These are phyloP conservation scores for Drosophila insularis DNA, from an alignment of 1,140 invertebrate species.

Conservation along the genomic window DNA sequence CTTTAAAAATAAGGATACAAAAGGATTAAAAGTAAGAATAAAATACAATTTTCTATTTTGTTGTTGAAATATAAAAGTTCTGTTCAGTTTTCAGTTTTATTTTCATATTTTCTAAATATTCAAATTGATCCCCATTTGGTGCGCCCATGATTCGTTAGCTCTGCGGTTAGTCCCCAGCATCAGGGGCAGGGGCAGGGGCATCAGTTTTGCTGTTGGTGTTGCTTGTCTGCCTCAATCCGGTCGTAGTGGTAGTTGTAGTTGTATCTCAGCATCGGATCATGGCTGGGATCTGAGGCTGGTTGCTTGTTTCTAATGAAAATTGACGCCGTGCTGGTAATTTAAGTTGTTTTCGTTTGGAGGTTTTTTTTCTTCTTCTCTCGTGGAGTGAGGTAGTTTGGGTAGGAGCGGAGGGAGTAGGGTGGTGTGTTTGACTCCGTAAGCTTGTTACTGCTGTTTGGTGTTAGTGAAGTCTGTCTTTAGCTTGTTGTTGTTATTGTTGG, in stretches of 20 bases:
- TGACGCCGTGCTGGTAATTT: constrained; percentile 78
- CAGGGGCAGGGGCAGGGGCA: neutral
- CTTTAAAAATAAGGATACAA: no score
- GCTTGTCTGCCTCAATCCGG: constrained; percentile 45
- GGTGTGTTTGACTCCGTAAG: neutral
- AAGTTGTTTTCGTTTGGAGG: constrained; percentile 69
- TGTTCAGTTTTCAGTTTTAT: no score
- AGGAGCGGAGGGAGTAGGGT: neutral
- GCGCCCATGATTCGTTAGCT: constrained; percentile 36
- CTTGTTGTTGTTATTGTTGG: constrained; percentile 18
- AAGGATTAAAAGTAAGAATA: no score
- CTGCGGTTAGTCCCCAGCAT: constrained; percentile 18
- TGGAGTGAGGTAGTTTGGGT: no score
- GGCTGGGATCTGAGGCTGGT: constrained; percentile 15
- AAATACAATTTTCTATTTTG: no score
- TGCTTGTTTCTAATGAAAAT: constrained; percentile 78
- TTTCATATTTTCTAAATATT: no score
- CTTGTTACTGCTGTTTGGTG: constrained; percentile 13
- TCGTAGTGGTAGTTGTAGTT: constrained; percentile 37
- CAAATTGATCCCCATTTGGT: neutral
- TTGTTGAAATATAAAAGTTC: no score
- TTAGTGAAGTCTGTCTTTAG: constrained; percentile 20
- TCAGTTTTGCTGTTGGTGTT: constrained; percentile 2
- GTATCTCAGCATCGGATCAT: constrained; percentile 42
- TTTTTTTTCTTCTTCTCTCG: constrained; percentile 36